phyloP scores from a whole-genome alignment of 2,113 vertebrate species.

The Probosciger aterrimus region DNA sequence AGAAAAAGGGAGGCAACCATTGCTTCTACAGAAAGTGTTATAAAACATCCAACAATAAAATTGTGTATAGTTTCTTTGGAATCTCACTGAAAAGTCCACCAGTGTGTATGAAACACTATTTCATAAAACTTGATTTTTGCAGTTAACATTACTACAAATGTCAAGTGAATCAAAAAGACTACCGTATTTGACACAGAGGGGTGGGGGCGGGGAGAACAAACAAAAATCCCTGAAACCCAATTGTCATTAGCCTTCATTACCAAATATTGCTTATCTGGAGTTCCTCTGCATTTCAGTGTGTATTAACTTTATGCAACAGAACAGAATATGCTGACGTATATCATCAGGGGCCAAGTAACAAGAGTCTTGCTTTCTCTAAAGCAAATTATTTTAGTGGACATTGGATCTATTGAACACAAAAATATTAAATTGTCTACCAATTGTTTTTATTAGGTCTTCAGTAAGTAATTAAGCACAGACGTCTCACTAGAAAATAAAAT shows the following conservation, averaged over 20 bases:
- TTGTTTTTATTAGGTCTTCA: conserved; percentile 1
- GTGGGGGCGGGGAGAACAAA: not conserved
- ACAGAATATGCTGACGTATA: not conserved
- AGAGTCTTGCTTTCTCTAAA: not conserved
- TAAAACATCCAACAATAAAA: not conserved
- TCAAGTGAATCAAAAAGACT: not conserved
- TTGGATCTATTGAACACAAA: not conserved
- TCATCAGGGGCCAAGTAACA: not conserved
- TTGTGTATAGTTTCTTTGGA: not conserved
- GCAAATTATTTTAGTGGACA: not conserved
- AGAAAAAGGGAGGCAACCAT: not conserved
- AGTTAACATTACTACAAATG: not conserved
- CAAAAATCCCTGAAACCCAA: not conserved
- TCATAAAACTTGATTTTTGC: not conserved
- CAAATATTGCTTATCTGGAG: not conserved
- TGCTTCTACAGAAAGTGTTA: not conserved
- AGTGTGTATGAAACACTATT: not conserved
- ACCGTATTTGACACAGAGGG: not conserved
- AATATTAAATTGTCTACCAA: not conserved
- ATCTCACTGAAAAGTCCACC: not conserved
- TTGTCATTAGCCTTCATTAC: not conserved
- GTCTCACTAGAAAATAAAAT: not conserved
- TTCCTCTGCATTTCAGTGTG: not conserved
- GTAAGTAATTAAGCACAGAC: conserved; percentile 15
- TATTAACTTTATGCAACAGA: not conserved